Evolutionary conservation across 2,888 invertebrate genomes (phyloP).

Genomic region (Helicoverpa assulta): DNA sequence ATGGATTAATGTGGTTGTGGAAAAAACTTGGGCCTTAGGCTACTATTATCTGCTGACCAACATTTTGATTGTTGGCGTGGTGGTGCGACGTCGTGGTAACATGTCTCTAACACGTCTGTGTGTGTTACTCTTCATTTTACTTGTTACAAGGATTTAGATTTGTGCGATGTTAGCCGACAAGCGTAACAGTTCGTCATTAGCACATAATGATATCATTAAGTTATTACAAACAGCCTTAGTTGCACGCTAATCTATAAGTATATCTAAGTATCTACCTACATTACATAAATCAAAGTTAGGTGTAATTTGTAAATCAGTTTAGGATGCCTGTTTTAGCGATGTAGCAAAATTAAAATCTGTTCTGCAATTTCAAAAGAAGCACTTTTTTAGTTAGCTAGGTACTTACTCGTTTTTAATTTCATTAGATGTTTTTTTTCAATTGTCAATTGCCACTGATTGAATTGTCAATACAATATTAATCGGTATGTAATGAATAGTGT

Average conservation of each 20-base stretch:
- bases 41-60: no score
- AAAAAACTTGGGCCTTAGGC: no score
- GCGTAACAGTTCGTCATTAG: slow-evolving; percentile 17
- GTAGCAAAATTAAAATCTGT: no score
- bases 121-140: no score
- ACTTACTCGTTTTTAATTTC: no score
- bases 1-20: no score
- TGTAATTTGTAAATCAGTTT: no score
- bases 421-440: not conserved
- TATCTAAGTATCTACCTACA: slow-evolving; percentile 1
- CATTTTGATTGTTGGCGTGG: no score
- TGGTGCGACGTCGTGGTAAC: no score
- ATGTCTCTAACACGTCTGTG: no score
- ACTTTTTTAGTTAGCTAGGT: not conserved
- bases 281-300: not conserved
- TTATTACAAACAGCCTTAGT: not conserved
- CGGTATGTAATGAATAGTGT: not conserved
- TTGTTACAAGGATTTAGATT: slow-evolving; percentile 3
- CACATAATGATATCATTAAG: slow-evolving; percentile 17
- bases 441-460: not conserved
- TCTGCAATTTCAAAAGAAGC: not conserved
- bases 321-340: no score
- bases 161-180: slow-evolving; percentile 17
- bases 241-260: not conserved
- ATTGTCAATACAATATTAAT: not conserved